A percentile compares a stretch with the other conserved stretches of the same genome.
These are phyloP conservation scores for Notamacropus eugenii DNA, from an alignment of 2,797 vertebrate genomes.

Conservation along the genomic window DNA sequence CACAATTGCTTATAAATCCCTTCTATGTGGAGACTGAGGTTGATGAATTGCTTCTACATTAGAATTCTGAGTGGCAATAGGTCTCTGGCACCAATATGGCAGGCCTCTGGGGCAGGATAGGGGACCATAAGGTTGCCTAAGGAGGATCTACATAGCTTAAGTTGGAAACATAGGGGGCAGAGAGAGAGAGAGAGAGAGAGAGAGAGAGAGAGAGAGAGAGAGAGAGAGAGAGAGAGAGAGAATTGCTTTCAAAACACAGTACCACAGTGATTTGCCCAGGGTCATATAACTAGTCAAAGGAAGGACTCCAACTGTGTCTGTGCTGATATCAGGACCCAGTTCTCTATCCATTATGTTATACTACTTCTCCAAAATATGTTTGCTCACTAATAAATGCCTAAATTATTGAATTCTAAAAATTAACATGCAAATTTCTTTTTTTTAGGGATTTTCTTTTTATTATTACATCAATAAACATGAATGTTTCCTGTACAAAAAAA, in stretches of 20 bases:
- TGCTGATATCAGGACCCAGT: no score
- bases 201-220: background rate
- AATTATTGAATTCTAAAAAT: background rate
- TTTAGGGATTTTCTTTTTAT: background rate
- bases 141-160: background rate
- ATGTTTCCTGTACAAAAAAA: no score
- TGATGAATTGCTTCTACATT: background rate
- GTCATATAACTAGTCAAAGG: background rate
- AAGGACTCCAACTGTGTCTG: no score
- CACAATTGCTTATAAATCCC: background rate
- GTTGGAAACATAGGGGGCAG: background rate
- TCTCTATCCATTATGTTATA: background rate
- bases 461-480: no score
- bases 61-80: background rate
- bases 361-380: background rate
- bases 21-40: background rate
- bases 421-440: background rate
- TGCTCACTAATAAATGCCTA: background rate
- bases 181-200: background rate
- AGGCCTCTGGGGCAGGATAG: background rate
- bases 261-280: background rate
- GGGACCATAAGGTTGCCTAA: background rate
- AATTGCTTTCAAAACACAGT: background rate
- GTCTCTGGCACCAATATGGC: background rate
- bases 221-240: background rate